Evolutionary conservation across 2,113 vertebrate species (phyloP).

Genomic region (Nesogale talazaci): DNA sequence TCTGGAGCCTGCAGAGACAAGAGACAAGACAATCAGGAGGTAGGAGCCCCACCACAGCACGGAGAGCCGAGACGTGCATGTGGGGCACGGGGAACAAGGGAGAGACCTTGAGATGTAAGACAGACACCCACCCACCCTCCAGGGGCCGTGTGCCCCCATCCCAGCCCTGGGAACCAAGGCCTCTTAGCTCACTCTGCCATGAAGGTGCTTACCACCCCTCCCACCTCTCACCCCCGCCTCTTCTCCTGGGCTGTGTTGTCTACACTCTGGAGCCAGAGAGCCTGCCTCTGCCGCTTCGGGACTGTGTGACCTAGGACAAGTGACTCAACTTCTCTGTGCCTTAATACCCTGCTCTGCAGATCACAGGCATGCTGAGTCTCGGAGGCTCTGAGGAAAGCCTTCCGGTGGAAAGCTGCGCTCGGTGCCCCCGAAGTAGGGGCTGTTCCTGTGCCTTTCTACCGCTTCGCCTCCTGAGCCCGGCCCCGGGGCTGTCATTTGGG

Average conservation of each 20-base stretch:
- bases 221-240: neutral
- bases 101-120: neutral
- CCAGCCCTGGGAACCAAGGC: neutral
- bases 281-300: neutral
- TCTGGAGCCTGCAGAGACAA: neutral
- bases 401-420: fast-evolving
- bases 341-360: neutral
- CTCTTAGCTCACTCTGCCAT: too few species aligned
- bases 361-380: fast-evolving
- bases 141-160: fast-evolving
- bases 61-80: fast-evolving
- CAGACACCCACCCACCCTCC: fast-evolving
- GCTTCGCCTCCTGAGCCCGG: neutral
- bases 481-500: neutral
- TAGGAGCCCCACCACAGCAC: neutral
- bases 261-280: neutral
- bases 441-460: neutral
- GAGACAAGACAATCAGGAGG: neutral
- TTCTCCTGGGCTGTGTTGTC: neutral
- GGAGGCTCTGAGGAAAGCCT: neutral
- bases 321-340: neutral
- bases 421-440: fast-evolving
- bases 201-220: neutral
- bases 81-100: neutral
- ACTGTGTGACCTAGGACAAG: neutral